phyloP scores from a whole-genome alignment of 1,140 invertebrate species.

The Dufourea novaeangliae region DNA sequence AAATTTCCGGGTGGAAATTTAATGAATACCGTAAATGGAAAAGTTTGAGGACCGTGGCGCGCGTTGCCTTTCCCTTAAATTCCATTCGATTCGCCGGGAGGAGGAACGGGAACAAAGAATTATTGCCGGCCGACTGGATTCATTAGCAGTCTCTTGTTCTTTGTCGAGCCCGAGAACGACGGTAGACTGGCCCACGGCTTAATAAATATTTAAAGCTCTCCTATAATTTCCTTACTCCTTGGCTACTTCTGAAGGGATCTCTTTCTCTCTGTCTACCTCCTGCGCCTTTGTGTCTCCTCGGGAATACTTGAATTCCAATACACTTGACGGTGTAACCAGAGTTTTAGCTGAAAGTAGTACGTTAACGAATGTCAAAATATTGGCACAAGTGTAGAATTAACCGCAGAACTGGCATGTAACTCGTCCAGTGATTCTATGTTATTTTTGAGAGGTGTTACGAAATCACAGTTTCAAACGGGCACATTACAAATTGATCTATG shows the following conservation, averaged over 20 bases:
- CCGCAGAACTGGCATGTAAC: too few species aligned
- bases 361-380: slow-evolving; percentile 19
- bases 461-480: too few species aligned
- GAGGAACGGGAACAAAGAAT: slow-evolving; percentile 15
- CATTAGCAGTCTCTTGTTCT: slow-evolving; percentile 52
- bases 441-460: too few species aligned
- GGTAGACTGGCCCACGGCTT: slow-evolving; percentile 34
- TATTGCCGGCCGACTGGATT: slow-evolving; percentile 33
- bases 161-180: slow-evolving; percentile 44
- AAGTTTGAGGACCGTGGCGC: slow-evolving; percentile 17
- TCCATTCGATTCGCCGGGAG: slow-evolving; percentile 27
- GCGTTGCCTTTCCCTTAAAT: slow-evolving; percentile 36
- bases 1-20: slow-evolving; percentile 12
- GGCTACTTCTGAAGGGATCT: background rate
- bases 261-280: background rate
- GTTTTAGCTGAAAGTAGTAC: background rate
- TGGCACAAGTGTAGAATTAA: background rate
- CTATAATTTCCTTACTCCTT: slow-evolving; percentile 52
- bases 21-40: slow-evolving; percentile 28
- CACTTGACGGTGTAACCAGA: slow-evolving; percentile 16
- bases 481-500: too few species aligned
- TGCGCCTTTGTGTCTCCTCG: slow-evolving; percentile 7
- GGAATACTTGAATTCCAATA: slow-evolving; percentile 14
- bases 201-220: slow-evolving; percentile 61
- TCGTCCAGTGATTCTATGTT: too few species aligned